Evolutionary conservation across 64 coral and sea anemone genomes (phyloP).

Genomic region (Porites lutea): DNA sequence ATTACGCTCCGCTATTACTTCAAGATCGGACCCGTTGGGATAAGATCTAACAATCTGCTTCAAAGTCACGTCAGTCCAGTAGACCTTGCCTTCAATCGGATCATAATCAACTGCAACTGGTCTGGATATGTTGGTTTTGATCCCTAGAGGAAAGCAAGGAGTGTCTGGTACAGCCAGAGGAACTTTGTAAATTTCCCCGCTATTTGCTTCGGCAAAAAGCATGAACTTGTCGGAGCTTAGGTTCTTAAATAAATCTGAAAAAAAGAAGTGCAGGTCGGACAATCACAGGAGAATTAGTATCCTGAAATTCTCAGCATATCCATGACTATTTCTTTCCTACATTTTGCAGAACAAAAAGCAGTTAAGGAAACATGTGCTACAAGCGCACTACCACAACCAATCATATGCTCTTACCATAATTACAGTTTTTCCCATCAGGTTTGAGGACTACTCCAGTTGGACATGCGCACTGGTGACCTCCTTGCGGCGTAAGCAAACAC

Average conservation of each 20-base stretch:
- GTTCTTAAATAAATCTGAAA: neutral
- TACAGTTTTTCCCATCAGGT: conserved; percentile 48
- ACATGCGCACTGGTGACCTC: conserved; percentile 54
- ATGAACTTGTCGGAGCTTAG: conserved; percentile 13
- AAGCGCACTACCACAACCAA: too few species aligned
- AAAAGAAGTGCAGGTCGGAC: neutral
- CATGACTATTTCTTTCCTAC: too few species aligned
- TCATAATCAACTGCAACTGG: conserved; percentile 20
- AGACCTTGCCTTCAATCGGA: conserved; percentile 49
- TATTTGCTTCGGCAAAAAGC: conserved; percentile 14
- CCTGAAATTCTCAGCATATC: too few species aligned
- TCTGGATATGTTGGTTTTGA: neutral
- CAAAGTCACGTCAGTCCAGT: conserved; percentile 68
- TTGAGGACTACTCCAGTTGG: conserved; percentile 36
- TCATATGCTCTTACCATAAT: conserved; percentile 39
- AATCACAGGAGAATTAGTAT: neutral
- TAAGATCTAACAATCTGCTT: conserved; percentile 47
- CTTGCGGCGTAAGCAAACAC: conserved; percentile 49
- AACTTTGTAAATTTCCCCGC: conserved; percentile 21
- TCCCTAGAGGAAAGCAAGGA: neutral
- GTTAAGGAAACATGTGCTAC: too few species aligned
- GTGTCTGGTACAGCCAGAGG: neutral
- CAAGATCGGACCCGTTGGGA: conserved; percentile 25
- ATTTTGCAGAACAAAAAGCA: too few species aligned
- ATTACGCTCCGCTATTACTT: conserved; percentile 43